Percentiles rank a stretch among this genome's conserved stretches.
Evolutionary conservation across 2,113 vertebrate genomes (phyloP).

Genomic region (Tragulus kanchil): DNA sequence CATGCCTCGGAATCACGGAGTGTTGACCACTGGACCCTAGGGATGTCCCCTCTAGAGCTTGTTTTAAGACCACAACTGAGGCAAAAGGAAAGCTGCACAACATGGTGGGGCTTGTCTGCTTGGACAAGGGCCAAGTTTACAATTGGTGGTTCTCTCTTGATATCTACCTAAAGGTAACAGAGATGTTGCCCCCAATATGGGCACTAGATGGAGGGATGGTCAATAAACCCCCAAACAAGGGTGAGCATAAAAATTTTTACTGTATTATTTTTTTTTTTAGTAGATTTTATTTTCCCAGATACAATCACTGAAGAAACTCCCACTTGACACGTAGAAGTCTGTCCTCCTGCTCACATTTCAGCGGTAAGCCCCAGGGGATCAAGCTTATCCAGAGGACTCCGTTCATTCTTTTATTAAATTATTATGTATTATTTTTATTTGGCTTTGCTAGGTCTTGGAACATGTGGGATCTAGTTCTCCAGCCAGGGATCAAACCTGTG

Average conservation of each 20-base stretch:
- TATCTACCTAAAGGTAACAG: not conserved
- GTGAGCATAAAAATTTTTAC: not conserved
- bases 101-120: not conserved
- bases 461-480: not conserved
- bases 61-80: not conserved
- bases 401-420: not conserved
- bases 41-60: not conserved
- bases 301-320: not conserved
- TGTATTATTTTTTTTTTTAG: not conserved
- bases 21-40: not conserved
- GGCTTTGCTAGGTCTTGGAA: not conserved
- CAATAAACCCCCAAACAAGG: conserved; percentile 11
- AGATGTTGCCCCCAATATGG: not conserved
- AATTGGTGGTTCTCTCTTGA: not conserved
- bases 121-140: not conserved
- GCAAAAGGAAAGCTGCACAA: fast-evolving
- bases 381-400: not conserved
- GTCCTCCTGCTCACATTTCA: not conserved
- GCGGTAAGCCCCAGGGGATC: not conserved
- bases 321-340: not conserved
- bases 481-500: fast-evolving
- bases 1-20: not conserved
- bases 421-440: not conserved
- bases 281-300: not conserved
- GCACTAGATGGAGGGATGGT: not conserved